Evolutionary conservation across 2,113 vertebrate species (phyloP), one percentile per base, ranked within the genome.

Genomic region (Malurus elegans): DNA sequence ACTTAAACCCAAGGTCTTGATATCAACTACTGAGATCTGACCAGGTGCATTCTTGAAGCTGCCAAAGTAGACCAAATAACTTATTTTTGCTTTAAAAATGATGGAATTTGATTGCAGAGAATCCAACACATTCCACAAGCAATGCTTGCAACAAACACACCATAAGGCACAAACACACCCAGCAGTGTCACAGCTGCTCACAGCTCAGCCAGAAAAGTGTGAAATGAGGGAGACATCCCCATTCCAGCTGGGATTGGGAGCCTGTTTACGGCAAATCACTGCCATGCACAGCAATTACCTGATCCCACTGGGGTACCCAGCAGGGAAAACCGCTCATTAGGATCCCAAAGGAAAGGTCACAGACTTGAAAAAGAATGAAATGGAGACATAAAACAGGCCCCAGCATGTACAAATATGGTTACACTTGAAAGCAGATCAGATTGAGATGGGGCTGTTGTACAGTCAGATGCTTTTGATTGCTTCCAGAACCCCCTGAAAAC

Each of bases 311-410:
- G 90, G 92, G 45, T 6, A 71, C 50, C 88, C 92, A 15, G 14
- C 86, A 57, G 93, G 80, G 90, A 93, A 92, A 96, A 92, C 25
- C n/a, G 90, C 86, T 93, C 17, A 88, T 94, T 90, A 92, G 69
- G 79, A 86, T 74, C 82, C 60, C 48, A 57, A 65, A 86, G 76
- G 65, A 95, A 96, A 93, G 93, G 95, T 90, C 95, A 96, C 44
- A 84, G 79, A 4, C 69, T 97, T 58, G 4, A 88, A 83, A 90
- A 86, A 93, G 79, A 90, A 74, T 19, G 60, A 94, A 88, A 80
- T 3, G 62, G 76, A 95, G 88, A 93, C 86, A 94, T 90, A 65
- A 94, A 90, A 19, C 90, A 95, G 94, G 73, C 61, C 57, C 36
- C 82, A 90, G 90, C 69, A 7, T 61, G 93, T 61, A 93, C 83